Percentiles rank a stretch among this genome's conserved stretches.
Conservation (phyloP, 2,888 invertebrate species). For the Mesorhabditis spiculigera region DNA sequence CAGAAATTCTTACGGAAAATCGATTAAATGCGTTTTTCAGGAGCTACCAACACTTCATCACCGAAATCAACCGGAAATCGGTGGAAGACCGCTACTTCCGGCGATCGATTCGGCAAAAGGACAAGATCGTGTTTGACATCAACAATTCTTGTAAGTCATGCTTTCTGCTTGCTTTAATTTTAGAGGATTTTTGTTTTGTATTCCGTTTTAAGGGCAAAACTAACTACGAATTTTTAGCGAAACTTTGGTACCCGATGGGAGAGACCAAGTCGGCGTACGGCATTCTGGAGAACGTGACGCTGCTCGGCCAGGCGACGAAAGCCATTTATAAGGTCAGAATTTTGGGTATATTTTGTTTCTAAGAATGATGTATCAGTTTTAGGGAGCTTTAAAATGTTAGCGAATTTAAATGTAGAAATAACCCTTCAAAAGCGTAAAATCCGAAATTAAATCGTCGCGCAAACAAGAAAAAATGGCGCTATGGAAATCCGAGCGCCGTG, state of each 20-base stretch:
- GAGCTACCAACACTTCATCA: constrained; percentile 55
- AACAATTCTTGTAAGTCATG: constrained; percentile 47
- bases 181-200: no score
- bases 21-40: constrained; percentile 21
- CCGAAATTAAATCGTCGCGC: no score
- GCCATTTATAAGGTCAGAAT: constrained; percentile 42
- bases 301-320: constrained; percentile 49
- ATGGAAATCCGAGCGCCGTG: no score
- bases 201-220: no score
- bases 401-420: no score
- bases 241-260: constrained; percentile 47
- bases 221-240: constrained; percentile 46
- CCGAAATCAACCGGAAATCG: constrained; percentile 47
- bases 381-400: background rate
- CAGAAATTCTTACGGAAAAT: no score
- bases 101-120: constrained; percentile 52
- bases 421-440: no score
- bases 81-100: constrained; percentile 55
- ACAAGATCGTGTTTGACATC: constrained; percentile 50
- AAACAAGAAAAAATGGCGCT: no score
- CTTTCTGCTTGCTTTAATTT: no score
- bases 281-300: constrained; percentile 47
- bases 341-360: background rate
- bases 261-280: constrained; percentile 44
- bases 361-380: background rate